Conservation (phyloP, 2,797 vertebrate genomes). For the Cichlasoma orientale region DNA sequence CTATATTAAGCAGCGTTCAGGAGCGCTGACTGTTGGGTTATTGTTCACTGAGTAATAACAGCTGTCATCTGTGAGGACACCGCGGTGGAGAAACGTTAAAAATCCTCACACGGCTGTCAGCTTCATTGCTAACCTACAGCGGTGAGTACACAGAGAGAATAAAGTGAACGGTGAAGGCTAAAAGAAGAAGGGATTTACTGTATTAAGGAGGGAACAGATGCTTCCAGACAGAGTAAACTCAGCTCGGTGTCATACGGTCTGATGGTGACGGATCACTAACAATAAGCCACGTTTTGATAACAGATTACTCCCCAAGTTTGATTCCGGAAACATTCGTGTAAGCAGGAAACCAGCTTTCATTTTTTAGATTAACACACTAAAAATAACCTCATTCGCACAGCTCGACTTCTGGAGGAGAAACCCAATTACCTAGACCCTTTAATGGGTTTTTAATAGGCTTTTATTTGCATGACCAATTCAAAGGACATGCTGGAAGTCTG, state of each 20-base stretch:
- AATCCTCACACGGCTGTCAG: constrained; percentile 42
- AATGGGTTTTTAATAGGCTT: constrained; percentile 2
- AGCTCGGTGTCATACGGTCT: neutral
- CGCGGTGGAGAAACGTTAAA: neutral
- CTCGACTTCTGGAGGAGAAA: neutral
- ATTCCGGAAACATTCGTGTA: neutral
- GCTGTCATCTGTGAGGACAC: constrained; percentile 55
- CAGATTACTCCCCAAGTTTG: constrained; percentile 3
- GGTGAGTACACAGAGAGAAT: neutral
- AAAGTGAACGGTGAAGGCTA: neutral
- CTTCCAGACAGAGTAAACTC: neutral
- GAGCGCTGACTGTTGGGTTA: constrained; percentile 57
- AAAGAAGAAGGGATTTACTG: neutral
- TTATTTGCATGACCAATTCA: neutral
- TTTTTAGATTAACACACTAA: constrained; percentile 22
- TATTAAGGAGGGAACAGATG: neutral
- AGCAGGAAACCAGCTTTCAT: constrained; percentile 14
- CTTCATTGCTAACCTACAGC: constrained; percentile 29
- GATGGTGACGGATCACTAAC: neutral
- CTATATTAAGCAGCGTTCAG: constrained; percentile 55
- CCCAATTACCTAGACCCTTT: neutral
- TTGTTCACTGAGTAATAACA: constrained; percentile 54
- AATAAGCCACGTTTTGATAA: neutral
- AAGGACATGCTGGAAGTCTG: neutral
- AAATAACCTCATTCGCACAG: constrained; percentile 16